A percentile compares a stretch with the other conserved stretches of the same genome.
These are phyloP conservation scores for Choloepus hoffmanni DNA, from an alignment of 2,113 vertebrate genomes.

Conservation along the genomic window DNA sequence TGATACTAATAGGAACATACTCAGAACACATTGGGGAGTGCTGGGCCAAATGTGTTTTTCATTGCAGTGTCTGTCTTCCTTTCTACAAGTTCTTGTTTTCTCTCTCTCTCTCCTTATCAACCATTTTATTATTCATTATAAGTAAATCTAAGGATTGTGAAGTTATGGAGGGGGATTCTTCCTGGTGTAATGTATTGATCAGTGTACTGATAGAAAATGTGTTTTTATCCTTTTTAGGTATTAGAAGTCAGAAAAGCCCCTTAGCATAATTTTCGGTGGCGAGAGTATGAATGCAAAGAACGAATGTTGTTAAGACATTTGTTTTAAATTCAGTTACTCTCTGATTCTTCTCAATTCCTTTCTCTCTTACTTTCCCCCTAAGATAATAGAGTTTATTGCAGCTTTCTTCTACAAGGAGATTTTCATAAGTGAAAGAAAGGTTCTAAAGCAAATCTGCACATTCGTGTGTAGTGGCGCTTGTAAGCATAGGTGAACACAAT, in stretches of 20 bases:
- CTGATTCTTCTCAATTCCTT: neutral
- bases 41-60: neutral
- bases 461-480: neutral
- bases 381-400: neutral
- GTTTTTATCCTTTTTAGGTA: conserved; percentile 6
- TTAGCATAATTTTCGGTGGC: neutral
- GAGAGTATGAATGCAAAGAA: neutral
- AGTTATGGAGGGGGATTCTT: neutral
- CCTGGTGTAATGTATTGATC: neutral
- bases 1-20: neutral
- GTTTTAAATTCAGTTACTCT: conserved; percentile 37
- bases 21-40: neutral
- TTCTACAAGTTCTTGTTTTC: neutral
- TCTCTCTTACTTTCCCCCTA: neutral
- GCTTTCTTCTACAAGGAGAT: neutral
- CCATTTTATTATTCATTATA: neutral
- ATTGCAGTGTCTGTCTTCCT: neutral
- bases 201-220: neutral
- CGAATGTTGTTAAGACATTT: neutral
- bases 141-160: neutral
- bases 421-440: neutral
- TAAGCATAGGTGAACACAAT: neutral
- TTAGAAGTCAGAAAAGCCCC: neutral
- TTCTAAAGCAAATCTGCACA: neutral
- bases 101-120: neutral